Conservation (phyloP, 2,113 vertebrate species). For the Mormoops blainvillei region DNA sequence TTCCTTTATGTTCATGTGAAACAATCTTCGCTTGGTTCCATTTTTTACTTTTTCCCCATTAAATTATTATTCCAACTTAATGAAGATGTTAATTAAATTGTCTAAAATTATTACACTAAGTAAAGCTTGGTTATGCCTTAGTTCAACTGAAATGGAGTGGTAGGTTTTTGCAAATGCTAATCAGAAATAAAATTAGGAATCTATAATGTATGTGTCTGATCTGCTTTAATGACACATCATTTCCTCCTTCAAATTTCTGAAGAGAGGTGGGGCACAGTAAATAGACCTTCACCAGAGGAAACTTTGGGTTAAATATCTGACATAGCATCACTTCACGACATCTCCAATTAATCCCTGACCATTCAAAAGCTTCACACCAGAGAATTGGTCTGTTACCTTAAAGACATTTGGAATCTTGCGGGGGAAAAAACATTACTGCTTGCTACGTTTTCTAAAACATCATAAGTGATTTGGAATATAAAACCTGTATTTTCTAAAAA, state of each 20-base stretch:
- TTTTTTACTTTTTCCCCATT: not conserved
- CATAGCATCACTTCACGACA: not conserved
- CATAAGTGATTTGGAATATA: not conserved
- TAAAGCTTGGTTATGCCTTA: not conserved
- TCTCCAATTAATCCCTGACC: not conserved
- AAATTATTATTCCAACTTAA: not conserved
- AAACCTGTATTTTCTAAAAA: slow-evolving; percentile 17
- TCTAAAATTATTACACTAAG: not conserved
- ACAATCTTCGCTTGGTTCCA: not conserved
- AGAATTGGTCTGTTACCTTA: not conserved
- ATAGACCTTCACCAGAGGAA: not conserved
- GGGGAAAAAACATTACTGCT: not conserved
- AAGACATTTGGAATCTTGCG: not conserved
- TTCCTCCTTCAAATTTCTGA: not conserved
- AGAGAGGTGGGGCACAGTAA: not conserved
- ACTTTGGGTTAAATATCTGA: not conserved
- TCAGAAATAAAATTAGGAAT: not conserved
- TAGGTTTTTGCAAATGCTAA: not conserved
- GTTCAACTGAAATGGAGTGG: not conserved
- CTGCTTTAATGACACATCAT: not conserved
- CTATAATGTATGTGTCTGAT: not conserved
- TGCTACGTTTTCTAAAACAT: not conserved
- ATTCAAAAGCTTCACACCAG: not conserved
- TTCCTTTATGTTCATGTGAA: not conserved
- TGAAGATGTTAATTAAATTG: not conserved